Base-by-base conservation (phyloP, 2,113 vertebrate species). In the Brachyhypopomus occidentalis region DNA sequence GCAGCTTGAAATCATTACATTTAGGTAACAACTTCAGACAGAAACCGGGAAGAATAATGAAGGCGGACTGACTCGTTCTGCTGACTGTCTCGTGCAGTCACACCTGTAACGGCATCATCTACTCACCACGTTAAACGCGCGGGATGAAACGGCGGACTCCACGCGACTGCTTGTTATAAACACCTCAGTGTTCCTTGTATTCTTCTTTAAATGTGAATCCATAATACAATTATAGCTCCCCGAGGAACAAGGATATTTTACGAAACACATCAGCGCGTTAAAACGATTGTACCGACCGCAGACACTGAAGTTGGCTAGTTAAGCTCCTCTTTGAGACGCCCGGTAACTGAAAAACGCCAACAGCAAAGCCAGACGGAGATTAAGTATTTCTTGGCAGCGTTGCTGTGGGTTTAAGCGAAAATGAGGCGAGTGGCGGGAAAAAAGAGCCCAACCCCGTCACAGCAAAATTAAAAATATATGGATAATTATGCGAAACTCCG, bases 351-450 rank as follows among this genome's bases (percentile, higher is more conserved):
- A 86, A n/a, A 86, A 87, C 83, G 91, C 91, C 90, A 91, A 87
- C 90, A 88, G 71, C 34, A 89, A 87, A 85, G 76, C 87, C 88
- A 86, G 89, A 86, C 86, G 79, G 85, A 90, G 89, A 91, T 92
- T 86, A 93, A 91, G 90, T 89, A 88, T 91, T 91, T 91, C 89
- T 89, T 91, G 89, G 91, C 91, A 91, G 71, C 84, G 86, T 86
- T 87, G 88, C 89, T 89, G 88, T 77, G 80, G 88, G 88, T 90
- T 86, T 81, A 81, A 84, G 89, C 85, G 79, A 88, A 87, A 91
- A 89, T 73, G 89, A 90, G 88, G 85, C 70, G 88, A 88, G 83
- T 91, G 86, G 91, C 87, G 89, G 90, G 88, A 83, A 88, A 56
- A 56, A 86, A 84, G 89, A 88, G 45, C 2, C 2, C 45, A 30